Evolutionary conservation across 1,140 invertebrate species (phyloP).

Genomic region (Colletes latitarsis): DNA sequence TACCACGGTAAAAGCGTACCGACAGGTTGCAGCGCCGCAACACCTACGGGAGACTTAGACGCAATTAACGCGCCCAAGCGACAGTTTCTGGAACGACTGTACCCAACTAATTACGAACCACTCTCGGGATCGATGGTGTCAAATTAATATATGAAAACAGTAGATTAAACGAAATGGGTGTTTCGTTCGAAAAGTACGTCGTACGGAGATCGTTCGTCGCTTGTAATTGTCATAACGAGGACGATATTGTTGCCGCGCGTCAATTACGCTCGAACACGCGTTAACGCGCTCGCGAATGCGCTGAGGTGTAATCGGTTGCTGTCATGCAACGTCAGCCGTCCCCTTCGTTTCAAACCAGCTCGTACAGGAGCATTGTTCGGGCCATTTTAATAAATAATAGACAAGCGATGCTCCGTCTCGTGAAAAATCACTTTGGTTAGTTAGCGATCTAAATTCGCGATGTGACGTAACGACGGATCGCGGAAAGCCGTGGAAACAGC

Average conservation of each 20-base stretch:
- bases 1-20: slow-evolving; percentile 56
- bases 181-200: too few species aligned
- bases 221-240: slow-evolving; percentile 75
- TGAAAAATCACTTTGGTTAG: too few species aligned
- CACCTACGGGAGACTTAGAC: slow-evolving; percentile 24
- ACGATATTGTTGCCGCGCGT: slow-evolving; percentile 69
- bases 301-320: slow-evolving; percentile 55
- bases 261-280: slow-evolving; percentile 68
- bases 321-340: slow-evolving; percentile 59
- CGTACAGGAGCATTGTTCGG: too few species aligned
- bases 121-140: too few species aligned
- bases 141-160: too few species aligned
- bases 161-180: too few species aligned
- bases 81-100: slow-evolving; percentile 16
- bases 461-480: not conserved
- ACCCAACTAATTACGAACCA: not conserved
- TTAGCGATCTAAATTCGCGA: not conserved
- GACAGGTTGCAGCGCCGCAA: slow-evolving; percentile 24
- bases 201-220: slow-evolving; percentile 61
- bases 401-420: too few species aligned
- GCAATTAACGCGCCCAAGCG: slow-evolving; percentile 52
- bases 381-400: too few species aligned
- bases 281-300: slow-evolving; percentile 17
- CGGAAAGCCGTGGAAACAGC: not conserved
- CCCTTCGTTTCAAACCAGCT: not conserved